A percentile compares a stretch with the other conserved stretches of the same genome.
These are phyloP conservation scores for Julus scandinavius DNA, from an alignment of 2,888 invertebrate genomes.

Conservation along the genomic window DNA sequence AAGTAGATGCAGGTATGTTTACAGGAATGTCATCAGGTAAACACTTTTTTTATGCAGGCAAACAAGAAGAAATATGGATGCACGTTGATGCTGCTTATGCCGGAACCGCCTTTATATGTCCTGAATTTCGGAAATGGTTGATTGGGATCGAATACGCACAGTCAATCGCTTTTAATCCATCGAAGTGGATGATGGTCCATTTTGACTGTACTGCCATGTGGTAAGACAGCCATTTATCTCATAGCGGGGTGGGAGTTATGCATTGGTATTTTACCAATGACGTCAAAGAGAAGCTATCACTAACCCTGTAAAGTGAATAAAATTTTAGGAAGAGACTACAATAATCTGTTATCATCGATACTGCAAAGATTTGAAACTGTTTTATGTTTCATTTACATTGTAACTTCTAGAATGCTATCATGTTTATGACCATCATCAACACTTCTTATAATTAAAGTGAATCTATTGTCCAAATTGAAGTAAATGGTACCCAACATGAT, in stretches of 20 bases:
- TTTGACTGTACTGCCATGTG: conserved; percentile 99
- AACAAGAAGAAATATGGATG: conserved; percentile 88
- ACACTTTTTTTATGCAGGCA: conserved; percentile 67
- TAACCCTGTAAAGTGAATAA: too few relatives aligned
- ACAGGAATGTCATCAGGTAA: not conserved
- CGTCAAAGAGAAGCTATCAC: not conserved
- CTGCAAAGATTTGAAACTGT: too few relatives aligned
- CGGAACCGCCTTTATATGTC: conserved; percentile 89
- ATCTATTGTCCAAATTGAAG: too few relatives aligned
- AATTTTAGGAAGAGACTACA: too few relatives aligned
- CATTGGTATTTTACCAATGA: not conserved
- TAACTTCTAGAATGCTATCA: too few relatives aligned
- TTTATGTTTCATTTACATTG: too few relatives aligned
- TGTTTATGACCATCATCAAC: too few relatives aligned
- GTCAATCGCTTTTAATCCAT: conserved; percentile 97
- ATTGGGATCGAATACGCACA: conserved; percentile 91
- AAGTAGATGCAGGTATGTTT: not conserved
- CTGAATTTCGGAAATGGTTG: conserved; percentile 91
- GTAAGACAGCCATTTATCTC: conserved; percentile 70
- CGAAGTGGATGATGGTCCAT: conserved; percentile 99
- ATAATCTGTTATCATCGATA: too few relatives aligned
- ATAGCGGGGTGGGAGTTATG: too few relatives aligned
- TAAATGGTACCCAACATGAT: too few relatives aligned
- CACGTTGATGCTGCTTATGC: conserved; percentile 99
- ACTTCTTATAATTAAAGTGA: too few relatives aligned